Conservation (phyloP, 1,140 invertebrate species). For the Eriosoma lanigerum region DNA sequence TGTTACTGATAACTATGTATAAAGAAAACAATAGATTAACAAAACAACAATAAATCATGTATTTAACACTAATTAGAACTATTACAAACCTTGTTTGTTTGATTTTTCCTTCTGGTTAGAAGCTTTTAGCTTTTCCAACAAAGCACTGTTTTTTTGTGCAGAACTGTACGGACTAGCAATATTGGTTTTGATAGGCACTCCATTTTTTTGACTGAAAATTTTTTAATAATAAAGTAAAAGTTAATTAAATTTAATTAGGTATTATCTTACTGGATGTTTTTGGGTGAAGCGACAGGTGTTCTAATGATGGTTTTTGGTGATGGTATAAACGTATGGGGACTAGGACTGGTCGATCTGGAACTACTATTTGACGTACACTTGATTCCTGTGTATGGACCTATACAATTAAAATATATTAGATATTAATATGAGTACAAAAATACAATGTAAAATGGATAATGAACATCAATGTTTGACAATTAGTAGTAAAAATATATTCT, state of each 20-base stretch:
- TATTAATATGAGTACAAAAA: too few relatives aligned
- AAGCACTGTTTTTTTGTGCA: constrained; percentile 42
- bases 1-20: constrained; percentile 61
- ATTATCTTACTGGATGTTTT: constrained; percentile 31
- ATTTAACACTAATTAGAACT: not conserved
- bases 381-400: constrained; percentile 32
- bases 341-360: constrained; percentile 45
- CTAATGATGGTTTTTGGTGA: constrained; percentile 31
- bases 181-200: constrained; percentile 27
- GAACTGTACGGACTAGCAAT: constrained; percentile 47
- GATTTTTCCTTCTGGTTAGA: constrained; percentile 37
- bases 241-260: not conserved
- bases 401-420: not conserved
- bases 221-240: too few relatives aligned
- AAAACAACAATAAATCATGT: not conserved
- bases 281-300: constrained; percentile 23
- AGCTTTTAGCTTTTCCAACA: constrained; percentile 42
- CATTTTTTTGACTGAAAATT: constrained; percentile 46
- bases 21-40: too few relatives aligned
- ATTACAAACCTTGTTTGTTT: constrained; percentile 44
- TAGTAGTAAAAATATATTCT: too few relatives aligned
- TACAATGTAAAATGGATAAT: too few relatives aligned
- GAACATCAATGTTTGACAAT: too few relatives aligned
- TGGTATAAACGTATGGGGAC: constrained; percentile 43
- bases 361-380: constrained; percentile 47